Percentiles rank a stretch among this genome's conserved stretches.
These are phyloP conservation scores for pig (Sus scrofa) DNA, from an alignment of 2,113 vertebrate species.

Conservation along the genomic window T2T-Sscrofa CM000814.6:125380501-125381000, in stretches of 20 bases:
- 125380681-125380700: background rate
- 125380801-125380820: background rate
- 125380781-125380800: background rate
- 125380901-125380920: background rate
- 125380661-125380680: background rate
- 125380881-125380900: background rate
- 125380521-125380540: background rate
- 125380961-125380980: background rate
- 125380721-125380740: background rate
- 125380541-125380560: no score
- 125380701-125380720: background rate
- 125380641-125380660: background rate
- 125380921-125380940: background rate
- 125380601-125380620: background rate
- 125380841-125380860: background rate
- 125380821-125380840: background rate
- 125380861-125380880: background rate
- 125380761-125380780: background rate
- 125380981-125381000: background rate
- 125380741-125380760: background rate
- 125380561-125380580: background rate
- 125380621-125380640: rapidly evolving
- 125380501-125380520: background rate
- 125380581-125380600: rapidly evolving
- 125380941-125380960: background rate